Evolutionary conservation across 2,797 vertebrate genomes (phyloP).

Genomic region (Helicolenus hilgendorfi): DNA sequence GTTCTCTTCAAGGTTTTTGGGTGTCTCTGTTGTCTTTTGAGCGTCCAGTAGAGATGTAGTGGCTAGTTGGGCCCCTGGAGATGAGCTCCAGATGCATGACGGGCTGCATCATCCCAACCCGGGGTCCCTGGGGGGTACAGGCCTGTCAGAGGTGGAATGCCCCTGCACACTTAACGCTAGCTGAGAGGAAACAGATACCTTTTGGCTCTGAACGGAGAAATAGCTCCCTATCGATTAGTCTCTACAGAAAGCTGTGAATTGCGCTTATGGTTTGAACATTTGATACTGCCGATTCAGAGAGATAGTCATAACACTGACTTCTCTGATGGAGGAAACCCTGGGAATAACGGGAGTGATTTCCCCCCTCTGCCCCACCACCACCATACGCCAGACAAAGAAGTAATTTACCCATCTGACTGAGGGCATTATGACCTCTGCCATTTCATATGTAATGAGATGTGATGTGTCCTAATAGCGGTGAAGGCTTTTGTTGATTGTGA

Average conservation of each 20-base stretch:
- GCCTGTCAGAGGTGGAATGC: slow-evolving; percentile 87
- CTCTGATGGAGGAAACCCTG: slow-evolving; percentile 43
- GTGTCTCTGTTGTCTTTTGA: slow-evolving; percentile 6
- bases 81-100: slow-evolving; percentile 86
- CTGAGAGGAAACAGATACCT: slow-evolving; percentile 87
- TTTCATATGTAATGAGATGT: slow-evolving; percentile 77
- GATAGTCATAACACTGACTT: slow-evolving; percentile 76
- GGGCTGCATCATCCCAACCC: slow-evolving; percentile 65
- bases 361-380: background rate
- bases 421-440: slow-evolving; percentile 63
- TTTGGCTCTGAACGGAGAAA: slow-evolving; percentile 66
- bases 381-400: slow-evolving; percentile 63
- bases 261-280: slow-evolving; percentile 85
- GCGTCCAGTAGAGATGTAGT: slow-evolving; percentile 71
- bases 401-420: slow-evolving; percentile 73
- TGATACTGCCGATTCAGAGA: slow-evolving; percentile 77
- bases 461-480: slow-evolving; percentile 68
- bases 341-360: slow-evolving; percentile 12
- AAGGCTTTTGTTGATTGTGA: slow-evolving; percentile 65
- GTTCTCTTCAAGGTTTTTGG: background rate
- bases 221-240: slow-evolving; percentile 80
- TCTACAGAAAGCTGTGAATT: slow-evolving; percentile 83
- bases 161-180: slow-evolving; percentile 84
- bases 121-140: slow-evolving; percentile 72
- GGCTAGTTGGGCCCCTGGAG: slow-evolving; percentile 57